Percentiles rank a stretch among this genome's conserved stretches.
Conservation (phyloP, 2,888 invertebrate species). For the Abrostola triplasia region DNA sequence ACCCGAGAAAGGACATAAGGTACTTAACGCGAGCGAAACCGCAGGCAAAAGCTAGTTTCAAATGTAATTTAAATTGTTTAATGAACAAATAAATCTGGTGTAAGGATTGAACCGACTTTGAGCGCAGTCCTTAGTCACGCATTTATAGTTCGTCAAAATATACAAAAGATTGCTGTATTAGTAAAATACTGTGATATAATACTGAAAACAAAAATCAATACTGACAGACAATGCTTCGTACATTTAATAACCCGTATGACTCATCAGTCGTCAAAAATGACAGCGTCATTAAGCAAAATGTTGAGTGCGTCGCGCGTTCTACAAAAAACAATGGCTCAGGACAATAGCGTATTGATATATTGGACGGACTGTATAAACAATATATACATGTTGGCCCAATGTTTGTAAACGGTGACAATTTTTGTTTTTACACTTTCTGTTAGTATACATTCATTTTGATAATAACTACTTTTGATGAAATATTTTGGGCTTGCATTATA, state of each 20-base stretch:
- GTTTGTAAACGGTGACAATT: constrained; percentile 57
- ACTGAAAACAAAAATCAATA: constrained; percentile 36
- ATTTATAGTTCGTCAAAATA: no score
- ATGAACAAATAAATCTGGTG: no score
- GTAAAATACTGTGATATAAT: neutral
- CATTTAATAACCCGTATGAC: constrained; percentile 34
- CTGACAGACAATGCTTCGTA: constrained; percentile 16
- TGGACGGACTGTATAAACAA: constrained; percentile 40
- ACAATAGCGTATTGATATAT: constrained; percentile 60
- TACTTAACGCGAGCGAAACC: no score
- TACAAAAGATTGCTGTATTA: no score
- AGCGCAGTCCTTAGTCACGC: no score
- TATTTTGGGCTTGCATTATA: no score
- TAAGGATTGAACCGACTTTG: no score
- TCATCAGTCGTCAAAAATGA: constrained; percentile 47
- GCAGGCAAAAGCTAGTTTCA: no score
- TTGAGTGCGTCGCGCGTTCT: constrained; percentile 16
- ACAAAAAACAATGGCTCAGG: constrained; percentile 32
- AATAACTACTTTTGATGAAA: no score
- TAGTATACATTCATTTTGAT: constrained; percentile 16
- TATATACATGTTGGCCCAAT: constrained; percentile 41
- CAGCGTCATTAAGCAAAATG: constrained; percentile 46
- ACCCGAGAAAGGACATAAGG: no score
- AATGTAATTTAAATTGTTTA: no score
- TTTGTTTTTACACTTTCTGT: constrained; percentile 25